Percentiles rank a stretch among this genome's conserved stretches.
phyloP scores from a whole-genome alignment of 2,888 invertebrate species.

The Tenthredo livida region DNA sequence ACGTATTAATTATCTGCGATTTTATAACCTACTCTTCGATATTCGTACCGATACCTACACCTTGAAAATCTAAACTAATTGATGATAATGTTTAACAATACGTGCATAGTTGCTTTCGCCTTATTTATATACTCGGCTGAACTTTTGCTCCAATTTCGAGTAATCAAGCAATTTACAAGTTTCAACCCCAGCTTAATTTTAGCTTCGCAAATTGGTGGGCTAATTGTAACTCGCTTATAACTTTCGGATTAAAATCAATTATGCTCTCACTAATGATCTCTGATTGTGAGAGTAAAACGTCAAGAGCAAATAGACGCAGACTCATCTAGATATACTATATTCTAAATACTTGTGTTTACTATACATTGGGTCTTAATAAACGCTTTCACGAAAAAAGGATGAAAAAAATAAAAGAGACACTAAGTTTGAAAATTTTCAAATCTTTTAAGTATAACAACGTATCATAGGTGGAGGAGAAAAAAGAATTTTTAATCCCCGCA shows the following conservation, averaged over 20 bases:
- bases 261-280: not conserved
- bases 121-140: not conserved
- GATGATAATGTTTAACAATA: not conserved
- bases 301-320: not conserved
- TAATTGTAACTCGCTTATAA: constrained; percentile 29
- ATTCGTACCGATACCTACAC: not conserved
- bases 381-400: not conserved
- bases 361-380: not conserved
- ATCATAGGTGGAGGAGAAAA: not conserved
- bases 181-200: constrained; percentile 24
- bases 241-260: constrained; percentile 15
- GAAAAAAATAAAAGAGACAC: not conserved
- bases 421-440: not conserved
- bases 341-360: too few relatives aligned
- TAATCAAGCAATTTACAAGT: constrained; percentile 12
- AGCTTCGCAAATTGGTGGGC: not conserved
- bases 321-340: not conserved
- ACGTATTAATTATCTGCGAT: not conserved
- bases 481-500: not conserved
- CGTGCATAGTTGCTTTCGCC: not conserved
- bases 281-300: not conserved
- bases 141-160: constrained; percentile 29
- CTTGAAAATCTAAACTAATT: not conserved
- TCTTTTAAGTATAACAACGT: not conserved
- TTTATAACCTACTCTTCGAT: not conserved